phyloP scores from a whole-genome alignment of 2,113 vertebrate genomes.

The Oceanodroma tethys region DNA sequence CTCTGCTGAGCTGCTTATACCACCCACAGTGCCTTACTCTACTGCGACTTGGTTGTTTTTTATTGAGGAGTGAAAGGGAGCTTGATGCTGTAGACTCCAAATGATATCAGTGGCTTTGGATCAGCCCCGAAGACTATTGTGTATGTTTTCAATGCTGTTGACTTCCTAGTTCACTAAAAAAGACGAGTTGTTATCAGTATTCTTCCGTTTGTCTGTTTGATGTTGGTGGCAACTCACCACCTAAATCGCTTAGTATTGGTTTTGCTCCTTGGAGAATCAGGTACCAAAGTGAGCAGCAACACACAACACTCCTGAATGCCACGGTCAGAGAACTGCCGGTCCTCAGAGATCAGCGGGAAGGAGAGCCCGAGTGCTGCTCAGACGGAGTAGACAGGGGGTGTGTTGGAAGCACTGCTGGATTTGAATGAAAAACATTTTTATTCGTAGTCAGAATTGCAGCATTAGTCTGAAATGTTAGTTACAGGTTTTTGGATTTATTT shows the following conservation, averaged over 20 bases:
- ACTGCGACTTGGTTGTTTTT: neutral
- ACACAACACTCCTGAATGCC: neutral
- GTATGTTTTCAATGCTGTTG: neutral
- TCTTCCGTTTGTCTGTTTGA: too few species aligned
- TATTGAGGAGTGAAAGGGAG: neutral
- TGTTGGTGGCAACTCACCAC: neutral
- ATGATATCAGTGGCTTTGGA: neutral
- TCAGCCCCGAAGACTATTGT: neutral
- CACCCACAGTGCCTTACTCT: neutral
- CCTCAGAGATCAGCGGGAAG: neutral
- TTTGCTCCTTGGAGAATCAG: neutral
- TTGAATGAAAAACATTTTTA: fast-evolving
- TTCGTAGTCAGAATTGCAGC: neutral
- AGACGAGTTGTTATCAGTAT: fast-evolving
- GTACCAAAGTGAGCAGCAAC: neutral
- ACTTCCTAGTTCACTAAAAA: neutral
- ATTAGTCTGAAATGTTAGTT: neutral
- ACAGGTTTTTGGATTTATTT: neutral
- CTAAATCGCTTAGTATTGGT: neutral
- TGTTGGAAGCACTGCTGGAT: neutral
- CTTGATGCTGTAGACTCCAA: neutral
- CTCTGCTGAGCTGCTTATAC: neutral
- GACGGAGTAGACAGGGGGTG: neutral
- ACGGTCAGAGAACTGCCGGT: fast-evolving
- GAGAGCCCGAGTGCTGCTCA: neutral